Conservation (phyloP, 2,888 invertebrate species). For the Drosophila buzzatii region DNA sequence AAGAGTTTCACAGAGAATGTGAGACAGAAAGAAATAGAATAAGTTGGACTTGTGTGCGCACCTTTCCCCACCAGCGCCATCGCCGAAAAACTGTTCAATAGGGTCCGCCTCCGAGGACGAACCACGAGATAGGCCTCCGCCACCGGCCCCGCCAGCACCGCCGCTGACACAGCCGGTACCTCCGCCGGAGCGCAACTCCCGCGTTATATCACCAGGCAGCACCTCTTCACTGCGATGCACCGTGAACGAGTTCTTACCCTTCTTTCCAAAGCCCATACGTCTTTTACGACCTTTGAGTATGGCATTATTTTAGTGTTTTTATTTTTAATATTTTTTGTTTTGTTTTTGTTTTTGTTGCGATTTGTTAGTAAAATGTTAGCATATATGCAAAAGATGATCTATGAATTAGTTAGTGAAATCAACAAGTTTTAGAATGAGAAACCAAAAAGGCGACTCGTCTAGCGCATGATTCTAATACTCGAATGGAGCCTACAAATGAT, state of each 20-base stretch:
- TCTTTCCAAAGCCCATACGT: constrained; percentile 97
- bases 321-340: neutral
- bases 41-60: constrained; percentile 85
- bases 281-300: constrained; percentile 92
- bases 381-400: constrained; percentile 14
- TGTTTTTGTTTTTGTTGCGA: constrained; percentile 19
- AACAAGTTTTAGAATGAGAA: constrained; percentile 26
- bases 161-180: constrained; percentile 51
- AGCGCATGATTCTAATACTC: constrained; percentile 26
- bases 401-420: constrained; percentile 33
- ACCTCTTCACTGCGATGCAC: constrained; percentile 99
- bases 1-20: constrained; percentile 36
- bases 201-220: constrained; percentile 89
- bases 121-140: constrained; percentile 89
- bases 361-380: constrained; percentile 51
- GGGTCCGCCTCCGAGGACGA: constrained; percentile 98
- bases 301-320: constrained; percentile 60
- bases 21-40: constrained; percentile 48
- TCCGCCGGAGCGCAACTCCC: constrained; percentile 86
- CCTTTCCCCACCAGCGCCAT: constrained; percentile 91
- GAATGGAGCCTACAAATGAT: constrained; percentile 35
- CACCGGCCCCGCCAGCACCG: constrained; percentile 63
- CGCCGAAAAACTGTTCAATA: constrained; percentile 91
- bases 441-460: constrained; percentile 37
- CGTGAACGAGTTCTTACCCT: constrained; percentile 97